Base-by-base conservation (phyloP, 2,113 vertebrate species). In the Gadus macrocephalus region DNA sequence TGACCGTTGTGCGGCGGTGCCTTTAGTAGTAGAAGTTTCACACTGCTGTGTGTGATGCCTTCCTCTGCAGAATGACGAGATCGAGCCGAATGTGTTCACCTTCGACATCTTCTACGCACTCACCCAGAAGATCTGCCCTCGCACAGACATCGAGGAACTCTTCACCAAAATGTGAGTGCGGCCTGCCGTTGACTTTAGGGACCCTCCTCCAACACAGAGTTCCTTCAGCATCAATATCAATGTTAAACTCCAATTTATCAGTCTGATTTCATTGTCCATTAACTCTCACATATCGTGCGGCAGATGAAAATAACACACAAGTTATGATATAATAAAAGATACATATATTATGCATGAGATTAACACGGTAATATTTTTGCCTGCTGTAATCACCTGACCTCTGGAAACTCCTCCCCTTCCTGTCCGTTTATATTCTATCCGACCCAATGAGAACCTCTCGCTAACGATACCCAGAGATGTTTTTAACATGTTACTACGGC, bases 71-170 rank as follows among this genome's bases (percentile, higher is more conserved):
- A 99, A 98, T n/a, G 97, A 99, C 78, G 97, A 99, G 90, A 98
- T 99, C 3, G 97, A 99, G 70, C 94, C 91, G 7, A 78, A 93
- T 1, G 94, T 92, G 42, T 99, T 99, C 92, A 96, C 97, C 78
- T 99, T 95, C 0, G 96, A 98, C 81, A 95, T 98, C 83, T 99
- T 99, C 91, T 99, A 99, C 90, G 94, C 96, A 61, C 94, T 99
- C 68, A 98, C 96, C 17, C 97, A 99, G 89, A 99, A 99, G 90
- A 99, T 99, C 86, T 98, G 97, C 86, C 97, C 97, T 79, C 94
- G 97, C 69, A 99, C 95, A 25, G 97, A 99, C 79, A 96, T 99
- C 73, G 97, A 99, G 79, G 97, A 99, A 25, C 95, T 99, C 76
- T 99, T 96, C 87, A 96, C 95, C 83, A 97, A 96, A 85, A 98